Conservation (phyloP, 2,113 vertebrate genomes). For the Atractosteus spatula region DNA sequence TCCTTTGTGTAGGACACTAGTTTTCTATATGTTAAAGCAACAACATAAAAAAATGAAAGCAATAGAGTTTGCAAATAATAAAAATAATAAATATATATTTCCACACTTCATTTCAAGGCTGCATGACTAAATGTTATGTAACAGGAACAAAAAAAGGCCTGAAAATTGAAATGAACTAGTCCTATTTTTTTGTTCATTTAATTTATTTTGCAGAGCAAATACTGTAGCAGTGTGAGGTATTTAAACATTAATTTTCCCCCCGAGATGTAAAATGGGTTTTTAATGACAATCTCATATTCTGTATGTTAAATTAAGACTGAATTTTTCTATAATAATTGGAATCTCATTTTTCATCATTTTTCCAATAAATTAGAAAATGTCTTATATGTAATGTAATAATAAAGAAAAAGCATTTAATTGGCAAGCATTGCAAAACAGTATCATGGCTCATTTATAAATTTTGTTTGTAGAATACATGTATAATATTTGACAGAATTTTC, state of each 20-base stretch:
- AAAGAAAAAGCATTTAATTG: neutral
- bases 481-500: too few species aligned
- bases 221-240: neutral
- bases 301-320: conserved; percentile 2
- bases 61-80: too few species aligned
- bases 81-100: too few species aligned
- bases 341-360: neutral
- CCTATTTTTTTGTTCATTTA: neutral
- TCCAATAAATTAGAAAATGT: conserved; percentile 7
- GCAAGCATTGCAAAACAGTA: neutral
- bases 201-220: neutral
- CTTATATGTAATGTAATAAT: neutral
- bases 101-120: neutral
- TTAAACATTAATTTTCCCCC: neutral
- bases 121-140: conserved; percentile 1
- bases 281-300: neutral
- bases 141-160: conserved; percentile 2
- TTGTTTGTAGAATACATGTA: neutral
- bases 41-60: too few species aligned
- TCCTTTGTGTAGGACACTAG: too few species aligned
- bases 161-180: neutral
- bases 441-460: conserved; percentile 1
- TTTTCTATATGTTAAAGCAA: too few species aligned
- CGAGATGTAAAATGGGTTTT: neutral
- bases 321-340: neutral